Percentiles rank a stretch among this genome's conserved stretches.
These are phyloP conservation scores for Alosa sapidissima DNA, from an alignment of 2,797 vertebrate genomes.

Conservation along the genomic window DNA sequence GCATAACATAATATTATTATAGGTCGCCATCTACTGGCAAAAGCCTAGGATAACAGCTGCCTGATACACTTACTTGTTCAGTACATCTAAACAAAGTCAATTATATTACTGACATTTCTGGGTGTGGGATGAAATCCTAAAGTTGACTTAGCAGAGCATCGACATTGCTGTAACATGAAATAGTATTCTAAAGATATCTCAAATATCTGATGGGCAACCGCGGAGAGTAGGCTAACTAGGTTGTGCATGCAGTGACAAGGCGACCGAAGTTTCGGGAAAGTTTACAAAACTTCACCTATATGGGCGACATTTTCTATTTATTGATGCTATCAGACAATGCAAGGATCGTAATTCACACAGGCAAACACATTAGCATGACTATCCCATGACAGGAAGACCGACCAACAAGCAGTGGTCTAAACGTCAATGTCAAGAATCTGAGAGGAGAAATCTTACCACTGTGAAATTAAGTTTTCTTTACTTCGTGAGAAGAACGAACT, in stretches of 20 bases:
- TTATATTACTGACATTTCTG: not conserved
- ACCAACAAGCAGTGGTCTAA: not conserved
- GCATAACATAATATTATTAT: not conserved
- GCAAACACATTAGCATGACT: slow-evolving; percentile 7
- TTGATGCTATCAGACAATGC: not conserved
- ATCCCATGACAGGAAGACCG: slow-evolving; percentile 4
- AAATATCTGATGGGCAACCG: not conserved
- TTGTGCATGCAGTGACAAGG: not conserved
- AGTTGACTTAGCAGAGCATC: not conserved
- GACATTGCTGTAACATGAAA: not conserved
- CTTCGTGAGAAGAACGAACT: not conserved
- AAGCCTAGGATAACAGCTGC: not conserved
- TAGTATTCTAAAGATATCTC: not conserved
- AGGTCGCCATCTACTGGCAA: slow-evolving; percentile 18
- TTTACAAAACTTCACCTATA: not conserved
- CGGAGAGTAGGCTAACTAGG: not conserved
- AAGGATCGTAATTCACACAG: not conserved
- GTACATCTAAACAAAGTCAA: not conserved
- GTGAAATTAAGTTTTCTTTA: not conserved
- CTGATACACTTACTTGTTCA: not conserved
- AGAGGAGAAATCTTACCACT: not conserved
- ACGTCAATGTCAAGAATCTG: not conserved
- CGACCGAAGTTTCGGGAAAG: not conserved
- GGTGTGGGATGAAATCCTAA: not conserved
- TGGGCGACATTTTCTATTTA: not conserved